Evolutionary conservation across 2,113 vertebrate species (phyloP).

Genomic region (Toxostoma redivivum): DNA sequence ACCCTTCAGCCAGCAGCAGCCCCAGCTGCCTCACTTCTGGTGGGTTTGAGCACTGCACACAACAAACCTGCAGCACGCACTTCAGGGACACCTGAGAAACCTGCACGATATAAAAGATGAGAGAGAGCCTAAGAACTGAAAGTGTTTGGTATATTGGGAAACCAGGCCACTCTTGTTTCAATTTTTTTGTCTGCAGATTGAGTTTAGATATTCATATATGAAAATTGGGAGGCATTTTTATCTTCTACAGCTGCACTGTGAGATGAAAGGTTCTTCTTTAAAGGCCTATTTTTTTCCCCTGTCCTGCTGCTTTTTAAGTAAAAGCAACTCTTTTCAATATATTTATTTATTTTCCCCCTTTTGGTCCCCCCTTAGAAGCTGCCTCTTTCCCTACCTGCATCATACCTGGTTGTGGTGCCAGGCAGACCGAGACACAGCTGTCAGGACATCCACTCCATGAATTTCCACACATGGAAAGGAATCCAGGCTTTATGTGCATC

Average conservation of each 20-base stretch:
- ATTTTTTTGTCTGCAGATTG: conserved; percentile 36
- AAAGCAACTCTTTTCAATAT: neutral
- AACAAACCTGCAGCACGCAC: neutral
- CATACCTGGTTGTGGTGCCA: neutral
- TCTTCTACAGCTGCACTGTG: conserved; percentile 17
- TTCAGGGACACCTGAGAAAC: neutral
- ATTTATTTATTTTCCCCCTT: neutral
- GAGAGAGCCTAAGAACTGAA: neutral
- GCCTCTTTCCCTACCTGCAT: neutral
- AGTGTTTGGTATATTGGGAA: neutral
- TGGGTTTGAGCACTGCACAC: neutral
- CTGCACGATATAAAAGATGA: neutral
- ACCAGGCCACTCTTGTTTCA: conserved; percentile 31
- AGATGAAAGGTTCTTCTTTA: conserved; percentile 52
- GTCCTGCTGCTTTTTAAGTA: conserved; percentile 36
- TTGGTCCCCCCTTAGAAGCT: neutral
- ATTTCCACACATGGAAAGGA: neutral
- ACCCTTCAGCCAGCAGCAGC: neutral
- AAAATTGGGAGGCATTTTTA: conserved; percentile 41
- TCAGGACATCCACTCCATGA: neutral
- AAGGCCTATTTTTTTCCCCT: neutral
- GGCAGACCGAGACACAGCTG: neutral
- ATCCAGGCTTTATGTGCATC: neutral
- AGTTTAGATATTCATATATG: conserved; percentile 54
- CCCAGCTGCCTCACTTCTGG: neutral